These are phyloP conservation scores for Oscheius sp. DNA, from an alignment of 2,888 invertebrate genomes.

Conservation along the genomic window DNA sequence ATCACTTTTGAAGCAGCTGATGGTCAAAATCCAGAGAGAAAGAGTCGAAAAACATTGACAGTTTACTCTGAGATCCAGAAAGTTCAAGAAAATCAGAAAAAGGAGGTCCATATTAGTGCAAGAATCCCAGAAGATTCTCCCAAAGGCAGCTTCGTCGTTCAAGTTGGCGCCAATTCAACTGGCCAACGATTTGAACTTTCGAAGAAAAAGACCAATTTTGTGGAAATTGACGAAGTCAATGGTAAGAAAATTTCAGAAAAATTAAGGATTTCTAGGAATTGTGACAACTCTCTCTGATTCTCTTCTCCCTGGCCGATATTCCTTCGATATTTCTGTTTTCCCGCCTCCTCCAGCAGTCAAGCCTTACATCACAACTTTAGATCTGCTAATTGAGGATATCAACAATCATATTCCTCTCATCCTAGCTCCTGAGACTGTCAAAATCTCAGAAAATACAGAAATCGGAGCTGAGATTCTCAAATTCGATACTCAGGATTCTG, in stretches of 20 bases:
- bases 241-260: not conserved
- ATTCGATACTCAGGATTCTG: constrained; percentile 9
- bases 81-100: not conserved
- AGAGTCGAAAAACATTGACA: not conserved
- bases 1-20: constrained; percentile 21
- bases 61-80: not conserved
- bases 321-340: constrained; percentile 17
- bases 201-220: not conserved
- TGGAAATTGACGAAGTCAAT: constrained; percentile 15
- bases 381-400: constrained; percentile 17
- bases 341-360: constrained; percentile 28
- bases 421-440: not conserved
- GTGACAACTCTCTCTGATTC: not conserved
- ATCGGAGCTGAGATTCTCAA: constrained; percentile 3
- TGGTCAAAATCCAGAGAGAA: constrained; percentile 19
- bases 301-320: not conserved
- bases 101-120: not conserved
- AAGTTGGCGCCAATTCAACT: not conserved
- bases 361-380: not conserved
- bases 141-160: constrained; percentile 15
- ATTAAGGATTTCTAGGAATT: constrained; percentile 10
- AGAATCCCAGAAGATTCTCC: constrained; percentile 18
- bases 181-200: constrained; percentile 12
- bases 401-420: constrained; percentile 23
- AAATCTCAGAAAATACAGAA: constrained; percentile 3